These are phyloP conservation scores for Diplogasteroides magnus DNA, from an alignment of 1,140 invertebrate genomes.

Conservation along the genomic window DNA sequence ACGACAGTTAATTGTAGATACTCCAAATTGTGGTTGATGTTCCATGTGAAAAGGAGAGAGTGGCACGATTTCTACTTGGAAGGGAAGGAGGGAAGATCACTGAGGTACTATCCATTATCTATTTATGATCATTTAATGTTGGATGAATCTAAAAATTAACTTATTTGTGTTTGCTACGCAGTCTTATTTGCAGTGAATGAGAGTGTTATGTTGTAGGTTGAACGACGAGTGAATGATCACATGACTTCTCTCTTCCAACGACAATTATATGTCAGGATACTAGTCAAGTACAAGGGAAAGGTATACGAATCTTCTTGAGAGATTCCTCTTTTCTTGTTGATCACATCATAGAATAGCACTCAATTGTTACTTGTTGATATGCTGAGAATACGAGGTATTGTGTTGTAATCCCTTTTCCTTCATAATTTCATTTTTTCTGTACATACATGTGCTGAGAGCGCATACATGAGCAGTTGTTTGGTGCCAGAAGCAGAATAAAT, in stretches of 20 bases:
- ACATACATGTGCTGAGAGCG: no score
- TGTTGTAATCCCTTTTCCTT: no score
- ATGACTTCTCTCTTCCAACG: constrained; percentile 29
- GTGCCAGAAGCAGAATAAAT: no score
- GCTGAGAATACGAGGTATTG: not conserved
- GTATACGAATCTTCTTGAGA: not conserved
- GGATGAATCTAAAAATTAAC: not conserved
- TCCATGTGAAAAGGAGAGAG: constrained; percentile 20
- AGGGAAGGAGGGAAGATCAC: constrained; percentile 16
- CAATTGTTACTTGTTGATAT: not conserved
- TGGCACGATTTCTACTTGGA: constrained; percentile 19
- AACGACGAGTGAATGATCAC: constrained; percentile 22
- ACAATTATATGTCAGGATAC: constrained; percentile 22
- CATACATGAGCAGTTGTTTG: no score
- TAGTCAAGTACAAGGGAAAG: constrained; percentile 28
- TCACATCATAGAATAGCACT: not conserved
- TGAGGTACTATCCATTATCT: constrained; percentile 11
- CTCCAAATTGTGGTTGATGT: constrained; percentile 31
- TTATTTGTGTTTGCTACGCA: not conserved
- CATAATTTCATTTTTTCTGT: no score
- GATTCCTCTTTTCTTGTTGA: not conserved
- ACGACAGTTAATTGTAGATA: constrained; percentile 1
- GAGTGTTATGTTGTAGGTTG: not conserved
- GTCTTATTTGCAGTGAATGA: no score
- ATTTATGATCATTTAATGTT: not conserved